These are phyloP conservation scores for Sinonovacula constricta DNA, from an alignment of 1,140 invertebrate species.

Conservation along the genomic window DNA sequence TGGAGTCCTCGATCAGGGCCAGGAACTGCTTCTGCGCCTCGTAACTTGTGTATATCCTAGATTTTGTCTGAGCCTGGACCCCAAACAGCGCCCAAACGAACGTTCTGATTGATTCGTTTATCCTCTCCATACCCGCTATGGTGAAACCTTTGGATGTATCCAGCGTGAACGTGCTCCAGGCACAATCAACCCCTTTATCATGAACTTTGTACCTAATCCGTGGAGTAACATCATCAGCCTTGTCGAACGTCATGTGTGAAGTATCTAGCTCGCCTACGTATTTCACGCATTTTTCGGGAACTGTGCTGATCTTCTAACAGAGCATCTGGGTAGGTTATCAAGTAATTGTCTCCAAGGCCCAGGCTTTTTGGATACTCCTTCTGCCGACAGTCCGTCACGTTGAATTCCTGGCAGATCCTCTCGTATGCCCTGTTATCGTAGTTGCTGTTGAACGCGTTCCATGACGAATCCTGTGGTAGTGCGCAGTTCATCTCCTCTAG, in stretches of 20 bases:
- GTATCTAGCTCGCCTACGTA: too few relatives aligned
- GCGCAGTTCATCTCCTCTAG: background rate
- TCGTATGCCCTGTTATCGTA: slow-evolving; percentile 1
- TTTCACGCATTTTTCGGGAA: too few relatives aligned
- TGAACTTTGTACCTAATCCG: too few relatives aligned
- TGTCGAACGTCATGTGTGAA: too few relatives aligned
- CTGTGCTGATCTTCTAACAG: too few relatives aligned
- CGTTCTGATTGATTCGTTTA: slow-evolving; percentile 35
- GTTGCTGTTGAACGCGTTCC: background rate
- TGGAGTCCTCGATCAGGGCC: background rate
- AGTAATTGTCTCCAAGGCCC: background rate
- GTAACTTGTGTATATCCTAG: too few relatives aligned
- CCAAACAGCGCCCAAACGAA: slow-evolving; percentile 31
- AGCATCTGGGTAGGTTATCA: too few relatives aligned
- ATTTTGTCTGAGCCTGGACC: slow-evolving; percentile 4
- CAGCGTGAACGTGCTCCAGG: slow-evolving; percentile 6
- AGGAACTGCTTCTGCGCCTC: slow-evolving; percentile 4
- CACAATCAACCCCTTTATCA: background rate
- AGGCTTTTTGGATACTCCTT: too few relatives aligned
- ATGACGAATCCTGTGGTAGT: background rate
- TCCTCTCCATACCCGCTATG: slow-evolving; percentile 1
- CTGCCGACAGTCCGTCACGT: too few relatives aligned
- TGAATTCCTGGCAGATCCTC: slow-evolving; percentile 12
- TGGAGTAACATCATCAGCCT: too few relatives aligned
- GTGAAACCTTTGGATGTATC: slow-evolving; percentile 19